Evolutionary conservation across 2,888 invertebrate species (phyloP), one percentile per base, ranked within the genome.

Genomic region (Subacronicta megacephala): DNA sequence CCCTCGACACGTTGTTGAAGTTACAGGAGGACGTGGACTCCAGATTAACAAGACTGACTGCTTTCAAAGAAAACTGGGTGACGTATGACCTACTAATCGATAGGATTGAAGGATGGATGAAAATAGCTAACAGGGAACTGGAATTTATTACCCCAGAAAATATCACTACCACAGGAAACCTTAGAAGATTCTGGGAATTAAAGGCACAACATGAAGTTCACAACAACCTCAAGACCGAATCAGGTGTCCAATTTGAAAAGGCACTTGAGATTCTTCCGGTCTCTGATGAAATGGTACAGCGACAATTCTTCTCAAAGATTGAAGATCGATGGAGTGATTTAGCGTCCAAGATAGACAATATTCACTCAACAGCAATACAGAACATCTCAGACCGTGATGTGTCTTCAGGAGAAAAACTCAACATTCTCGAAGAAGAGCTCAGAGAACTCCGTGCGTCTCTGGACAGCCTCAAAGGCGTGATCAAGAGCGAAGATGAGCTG

Each of bases 151-250:
- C 96, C 0, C 93, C 95, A 10, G 96, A 96, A 62, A 95, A 95
- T 29, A 95, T 95, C 13, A 95, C 95, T 47, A 95, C 95, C 0
- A 95, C 96, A 9, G 96, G 96, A 49, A 97, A 97, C 77, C 96
- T 97, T 88, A 95, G 97, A 72, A 96, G 97, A 75, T 98, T 98
- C 90, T 98, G 98, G 98, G 98, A 98, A 89, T 88, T 98, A 41
- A 98, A 97, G 86, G 98, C 98, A 0, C 97, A 98, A 77, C 97
- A 97, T 77, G 98, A 98, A 92, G 96, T 98, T 18, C 95, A 98
- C 84, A 97, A 97, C 72, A 96, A 96, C 68, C 95, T 97, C 44
- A 95, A 96, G 49, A 96, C 96, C 58, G 97, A 97, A 72, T 96
- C 97, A 0, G 96, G 96, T 15, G 93, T 95, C 38, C 96, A 96